phyloP scores from a whole-genome alignment of 1,140 invertebrate species.

The Solen grandis region DNA sequence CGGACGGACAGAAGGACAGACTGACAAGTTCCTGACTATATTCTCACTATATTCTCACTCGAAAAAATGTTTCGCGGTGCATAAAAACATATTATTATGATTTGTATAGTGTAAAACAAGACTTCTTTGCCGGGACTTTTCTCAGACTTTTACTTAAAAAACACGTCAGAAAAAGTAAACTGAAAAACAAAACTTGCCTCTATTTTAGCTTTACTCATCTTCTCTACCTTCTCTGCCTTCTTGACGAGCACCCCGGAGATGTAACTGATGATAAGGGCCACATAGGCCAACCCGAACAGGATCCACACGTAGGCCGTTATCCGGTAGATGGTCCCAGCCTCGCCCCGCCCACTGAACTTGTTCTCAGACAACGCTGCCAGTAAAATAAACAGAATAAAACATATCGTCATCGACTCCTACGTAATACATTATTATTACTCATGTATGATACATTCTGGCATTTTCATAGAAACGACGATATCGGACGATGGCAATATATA shows the following conservation, averaged over 20 bases:
- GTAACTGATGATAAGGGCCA: conserved; percentile 73
- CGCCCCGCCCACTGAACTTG: conserved; percentile 54
- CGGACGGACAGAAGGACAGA: no score
- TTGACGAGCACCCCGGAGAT: conserved; percentile 68
- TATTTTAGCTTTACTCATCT: conserved; percentile 64
- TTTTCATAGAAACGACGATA: no score
- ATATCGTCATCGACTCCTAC: no score
- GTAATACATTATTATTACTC: no score
- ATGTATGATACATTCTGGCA: no score
- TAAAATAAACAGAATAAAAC: conserved; percentile 2
- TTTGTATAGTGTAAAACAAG: no score
- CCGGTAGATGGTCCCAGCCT: conserved; percentile 64
- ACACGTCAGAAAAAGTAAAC: background rate
- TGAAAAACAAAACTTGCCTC: conserved; percentile 60
- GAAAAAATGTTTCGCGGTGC: no score
- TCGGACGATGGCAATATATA: no score
- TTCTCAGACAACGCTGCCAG: conserved; percentile 70
- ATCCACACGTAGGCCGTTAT: conserved; percentile 74
- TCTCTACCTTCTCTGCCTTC: conserved; percentile 69
- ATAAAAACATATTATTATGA: no score
- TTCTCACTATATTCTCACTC: no score
- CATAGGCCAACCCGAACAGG: conserved; percentile 72
- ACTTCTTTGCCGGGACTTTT: no score
- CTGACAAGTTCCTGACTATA: no score
- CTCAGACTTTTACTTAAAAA: background rate